Percentiles rank a stretch among this genome's conserved stretches.
phyloP scores from a whole-genome alignment of 2,888 invertebrate genomes.

The Tuberolachnus salignus region DNA sequence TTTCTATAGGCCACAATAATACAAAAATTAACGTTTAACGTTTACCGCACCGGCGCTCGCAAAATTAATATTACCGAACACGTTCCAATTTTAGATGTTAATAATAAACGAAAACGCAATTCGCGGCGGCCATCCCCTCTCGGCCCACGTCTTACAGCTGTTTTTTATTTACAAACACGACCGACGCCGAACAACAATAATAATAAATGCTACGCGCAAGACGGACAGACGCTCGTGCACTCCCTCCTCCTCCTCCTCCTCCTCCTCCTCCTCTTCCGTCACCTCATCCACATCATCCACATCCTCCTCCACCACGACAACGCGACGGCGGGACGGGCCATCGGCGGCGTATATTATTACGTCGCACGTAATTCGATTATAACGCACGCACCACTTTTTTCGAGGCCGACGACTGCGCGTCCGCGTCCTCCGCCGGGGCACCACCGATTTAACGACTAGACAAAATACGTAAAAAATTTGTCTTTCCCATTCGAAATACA shows the following conservation, averaged over 20 bases:
- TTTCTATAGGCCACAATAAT: too few species aligned
- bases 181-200: conserved; percentile 40
- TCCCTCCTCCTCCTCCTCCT: too few species aligned
- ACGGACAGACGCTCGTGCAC: neutral
- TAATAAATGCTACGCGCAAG: neutral
- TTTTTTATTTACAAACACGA: conserved; percentile 55
- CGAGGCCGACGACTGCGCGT: conserved; percentile 26
- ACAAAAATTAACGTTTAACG: too few species aligned
- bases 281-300: too few species aligned
- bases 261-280: too few species aligned
- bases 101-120: neutral
- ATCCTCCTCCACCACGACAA: too few species aligned
- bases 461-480: too few species aligned
- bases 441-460: too few species aligned
- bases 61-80: neutral
- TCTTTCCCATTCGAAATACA: too few species aligned
- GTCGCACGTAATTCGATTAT: conserved; percentile 50
- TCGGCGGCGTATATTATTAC: conserved; percentile 33
- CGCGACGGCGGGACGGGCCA: neutral
- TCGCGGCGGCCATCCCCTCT: neutral
- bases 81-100: neutral
- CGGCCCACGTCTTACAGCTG: conserved; percentile 21
- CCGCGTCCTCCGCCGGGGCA: too few species aligned
- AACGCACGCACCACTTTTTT: neutral
- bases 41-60: too few species aligned